Evolutionary conservation across 2,113 vertebrate species (phyloP).

Genomic region (Scalopus aquaticus): DNA sequence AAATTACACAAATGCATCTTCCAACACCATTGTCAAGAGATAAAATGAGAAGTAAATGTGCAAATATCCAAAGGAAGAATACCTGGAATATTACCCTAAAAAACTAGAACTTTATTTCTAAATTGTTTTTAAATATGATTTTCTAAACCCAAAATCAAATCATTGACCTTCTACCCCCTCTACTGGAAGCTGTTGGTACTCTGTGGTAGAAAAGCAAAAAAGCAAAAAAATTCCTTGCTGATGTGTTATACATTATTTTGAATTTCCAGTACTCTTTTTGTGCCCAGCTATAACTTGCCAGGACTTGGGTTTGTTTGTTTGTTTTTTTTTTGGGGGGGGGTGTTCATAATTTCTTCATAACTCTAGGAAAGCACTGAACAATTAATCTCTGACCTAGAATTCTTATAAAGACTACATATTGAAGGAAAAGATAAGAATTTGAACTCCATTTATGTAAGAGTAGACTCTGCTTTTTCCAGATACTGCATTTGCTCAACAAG

Average conservation of each 20-base stretch:
- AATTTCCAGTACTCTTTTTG: conserved; percentile 11
- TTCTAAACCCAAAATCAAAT: neutral
- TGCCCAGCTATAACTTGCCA: neutral
- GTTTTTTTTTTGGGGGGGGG: no score
- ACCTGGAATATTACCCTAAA: neutral
- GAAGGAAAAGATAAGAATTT: conserved; percentile 16
- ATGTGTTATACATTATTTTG: neutral
- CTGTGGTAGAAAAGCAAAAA: neutral
- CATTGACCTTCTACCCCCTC: conserved; percentile 81
- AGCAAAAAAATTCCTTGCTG: neutral
- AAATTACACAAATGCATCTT: neutral
- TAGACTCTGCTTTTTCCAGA: neutral
- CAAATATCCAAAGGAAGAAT: neutral
- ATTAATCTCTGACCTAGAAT: neutral
- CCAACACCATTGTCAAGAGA: neutral
- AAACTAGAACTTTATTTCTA: neutral
- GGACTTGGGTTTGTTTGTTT: neutral
- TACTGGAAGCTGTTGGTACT: conserved; percentile 76
- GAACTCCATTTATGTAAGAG: neutral
- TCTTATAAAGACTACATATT: neutral
- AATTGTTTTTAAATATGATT: conserved; percentile 7
- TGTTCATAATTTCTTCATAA: neutral
- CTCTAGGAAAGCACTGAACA: neutral
- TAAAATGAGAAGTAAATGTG: neutral
- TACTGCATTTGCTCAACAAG: neutral